Percentiles rank a stretch among this genome's conserved stretches.
These are phyloP conservation scores for Cavia aperea DNA, from an alignment of 2,113 vertebrate species.

Conservation along the genomic window DNA sequence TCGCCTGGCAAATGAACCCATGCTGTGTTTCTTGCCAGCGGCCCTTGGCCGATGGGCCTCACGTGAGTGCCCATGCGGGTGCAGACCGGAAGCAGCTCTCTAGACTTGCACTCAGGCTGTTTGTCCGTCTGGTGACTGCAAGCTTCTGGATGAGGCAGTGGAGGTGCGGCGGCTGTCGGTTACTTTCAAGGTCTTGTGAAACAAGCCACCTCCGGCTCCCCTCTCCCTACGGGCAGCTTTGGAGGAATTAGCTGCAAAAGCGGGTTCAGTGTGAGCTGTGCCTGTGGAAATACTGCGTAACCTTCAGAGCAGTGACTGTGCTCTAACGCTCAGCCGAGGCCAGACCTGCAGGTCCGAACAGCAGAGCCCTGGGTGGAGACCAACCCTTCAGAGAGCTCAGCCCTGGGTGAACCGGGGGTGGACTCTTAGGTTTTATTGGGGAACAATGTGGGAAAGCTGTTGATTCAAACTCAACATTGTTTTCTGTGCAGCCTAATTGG, in stretches of 20 bases:
- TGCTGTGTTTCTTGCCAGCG: accelerated
- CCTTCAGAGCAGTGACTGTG: accelerated
- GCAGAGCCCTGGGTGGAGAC: not conserved
- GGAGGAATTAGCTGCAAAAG: not conserved
- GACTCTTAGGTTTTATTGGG: not conserved
- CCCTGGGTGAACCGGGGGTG: not conserved
- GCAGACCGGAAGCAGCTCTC: not conserved
- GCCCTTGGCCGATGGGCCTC: not conserved
- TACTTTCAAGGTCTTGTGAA: accelerated
- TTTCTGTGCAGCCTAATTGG: not conserved
- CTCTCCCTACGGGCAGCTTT: accelerated
- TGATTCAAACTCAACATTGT: not conserved
- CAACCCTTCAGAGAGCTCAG: not conserved
- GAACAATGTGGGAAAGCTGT: not conserved
- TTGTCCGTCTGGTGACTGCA: not conserved
- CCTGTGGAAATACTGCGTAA: accelerated
- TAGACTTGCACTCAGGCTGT: accelerated
- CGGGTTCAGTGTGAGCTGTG: not conserved
- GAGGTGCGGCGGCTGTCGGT: not conserved
- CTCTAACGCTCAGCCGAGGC: not conserved
- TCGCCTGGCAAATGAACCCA: accelerated
- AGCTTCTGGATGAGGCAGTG: not conserved
- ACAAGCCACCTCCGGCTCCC: accelerated
- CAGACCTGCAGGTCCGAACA: not conserved
- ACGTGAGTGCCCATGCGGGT: not conserved